These are phyloP conservation scores for Deilephila porcellus DNA, from an alignment of 2,888 invertebrate genomes.

Conservation along the genomic window DNA sequence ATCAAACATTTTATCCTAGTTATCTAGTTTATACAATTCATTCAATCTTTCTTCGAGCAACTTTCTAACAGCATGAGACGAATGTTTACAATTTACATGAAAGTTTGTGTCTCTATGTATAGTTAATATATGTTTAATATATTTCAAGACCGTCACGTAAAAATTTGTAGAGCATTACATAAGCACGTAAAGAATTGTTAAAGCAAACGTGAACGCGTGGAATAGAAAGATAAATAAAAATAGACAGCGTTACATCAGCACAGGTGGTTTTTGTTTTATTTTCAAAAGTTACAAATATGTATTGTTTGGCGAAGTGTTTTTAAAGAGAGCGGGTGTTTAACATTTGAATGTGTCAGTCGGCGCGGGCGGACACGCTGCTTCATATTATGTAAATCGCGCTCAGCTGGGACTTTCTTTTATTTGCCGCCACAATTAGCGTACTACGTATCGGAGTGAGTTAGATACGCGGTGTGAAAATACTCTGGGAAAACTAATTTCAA, in stretches of 20 bases:
- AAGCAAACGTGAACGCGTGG: conserved; percentile 6
- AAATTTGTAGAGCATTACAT: not conserved
- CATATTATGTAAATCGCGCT: conserved; percentile 58
- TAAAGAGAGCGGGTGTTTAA: conserved; percentile 30
- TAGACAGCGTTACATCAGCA: conserved; percentile 17
- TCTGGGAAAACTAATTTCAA: conserved; percentile 26
- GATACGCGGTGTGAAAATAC: conserved; percentile 38
- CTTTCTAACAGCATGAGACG: not conserved
- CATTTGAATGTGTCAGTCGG: conserved; percentile 33
- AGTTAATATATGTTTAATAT: not conserved
- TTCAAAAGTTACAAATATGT: conserved; percentile 18
- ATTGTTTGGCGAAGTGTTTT: conserved; percentile 14
- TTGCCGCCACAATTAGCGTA: conserved; percentile 53
- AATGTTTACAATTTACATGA: not conserved
- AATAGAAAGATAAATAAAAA: conserved; percentile 21
- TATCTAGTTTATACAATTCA: no score
- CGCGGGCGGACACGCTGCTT: conserved; percentile 24
- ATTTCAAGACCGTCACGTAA: not conserved
- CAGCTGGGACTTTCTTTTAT: conserved; percentile 61
- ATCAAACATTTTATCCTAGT: no score
- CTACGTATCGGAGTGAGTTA: conserved; percentile 40
- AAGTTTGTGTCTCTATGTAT: not conserved
- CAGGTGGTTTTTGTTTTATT: conserved; percentile 11
- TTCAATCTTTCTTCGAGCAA: not conserved
- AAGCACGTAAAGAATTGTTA: not conserved